Evolutionary conservation across 2,888 invertebrate genomes (phyloP).

Genomic region (Drosophila neonasuta): DNA sequence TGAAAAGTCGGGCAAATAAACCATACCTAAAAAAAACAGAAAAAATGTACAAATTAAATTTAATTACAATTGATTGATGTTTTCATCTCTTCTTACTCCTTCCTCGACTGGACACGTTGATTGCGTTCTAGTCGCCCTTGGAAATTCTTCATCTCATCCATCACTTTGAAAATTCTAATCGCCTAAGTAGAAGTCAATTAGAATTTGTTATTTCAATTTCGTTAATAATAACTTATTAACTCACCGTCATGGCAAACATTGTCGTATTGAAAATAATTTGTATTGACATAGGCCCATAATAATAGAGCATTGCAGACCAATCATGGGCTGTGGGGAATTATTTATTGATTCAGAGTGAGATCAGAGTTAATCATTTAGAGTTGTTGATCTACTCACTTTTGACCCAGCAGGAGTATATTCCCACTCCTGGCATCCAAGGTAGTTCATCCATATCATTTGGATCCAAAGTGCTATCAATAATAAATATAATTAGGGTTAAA

Average conservation of each 20-base stretch:
- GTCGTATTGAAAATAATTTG: conserved; percentile 74
- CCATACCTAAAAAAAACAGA: conserved; percentile 84
- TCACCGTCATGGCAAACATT: conserved; percentile 74
- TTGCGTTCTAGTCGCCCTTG: conserved; percentile 62
- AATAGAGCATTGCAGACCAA: conserved; percentile 76
- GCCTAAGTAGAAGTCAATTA: conserved; percentile 33
- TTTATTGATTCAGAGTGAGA: neutral
- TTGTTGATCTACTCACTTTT: conserved; percentile 80
- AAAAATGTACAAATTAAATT: neutral
- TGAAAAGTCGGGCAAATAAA: conserved; percentile 89
- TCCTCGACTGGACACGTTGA: conserved; percentile 67
- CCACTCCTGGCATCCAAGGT: conserved; percentile 83
- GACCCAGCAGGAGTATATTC: conserved; percentile 84
- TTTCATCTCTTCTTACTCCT: conserved; percentile 60
- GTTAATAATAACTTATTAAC: neutral
- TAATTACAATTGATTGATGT: neutral
- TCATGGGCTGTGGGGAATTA: conserved; percentile 41
- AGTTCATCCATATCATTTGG: conserved; percentile 3
- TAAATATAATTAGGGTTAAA: conserved; percentile 56
- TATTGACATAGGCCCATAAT: conserved; percentile 75
- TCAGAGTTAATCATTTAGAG: neutral
- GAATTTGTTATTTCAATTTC: neutral
- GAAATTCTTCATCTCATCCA: conserved; percentile 63
- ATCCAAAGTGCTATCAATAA: conserved; percentile 70
- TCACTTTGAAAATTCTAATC: conserved; percentile 66